Evolutionary conservation across 2,797 vertebrate genomes (phyloP), one percentile per base, ranked within the genome.

Genomic region (Acridotheres tristis): DNA sequence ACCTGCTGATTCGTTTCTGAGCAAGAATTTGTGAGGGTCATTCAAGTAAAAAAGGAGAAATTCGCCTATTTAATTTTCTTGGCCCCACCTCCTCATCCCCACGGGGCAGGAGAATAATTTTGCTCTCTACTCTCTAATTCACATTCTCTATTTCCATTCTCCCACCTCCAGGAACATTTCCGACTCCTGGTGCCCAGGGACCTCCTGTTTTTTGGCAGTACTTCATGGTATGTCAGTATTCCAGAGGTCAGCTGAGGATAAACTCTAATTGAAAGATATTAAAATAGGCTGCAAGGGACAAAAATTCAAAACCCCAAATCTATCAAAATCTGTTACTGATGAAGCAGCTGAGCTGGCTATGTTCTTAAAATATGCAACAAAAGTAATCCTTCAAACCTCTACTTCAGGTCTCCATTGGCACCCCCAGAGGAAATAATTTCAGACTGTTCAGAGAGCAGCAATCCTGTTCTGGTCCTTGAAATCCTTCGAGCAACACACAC

Each of bases 171-270:
- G 48, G 51, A 81, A 48, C 58, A 93, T 45, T 83, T 83, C 47
- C 3, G 1, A 58, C 50, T 65, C 57, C 72, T 29, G 7, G 53
- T 57, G 61, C 32, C 38, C 57, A 42, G 30, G 69, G 43, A 84
- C 88, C 55, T 85, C 71, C 62, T 58, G 61, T 2, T 55, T 58
- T 69, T 65, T 76, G 81, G 68, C 62, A 75, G 32, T n/a, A 63
- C 30, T 48, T 93, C 58, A n/a, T 10, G 47, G 45, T 53, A 36
- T 76, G 58, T 82, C 75, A 69, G 62, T 78, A 57, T 78, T 88
- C 14, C 58, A 95, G 81, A 88, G 91, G 84, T 94, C 84, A 93
- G 43, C 36, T 72, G 26, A 96, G 93, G 92, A 95, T 76, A 95
- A 84, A 76, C 9, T 47, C 45, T 62, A 69, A 88, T 65, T 84